Conservation (phyloP, 2,113 vertebrate genomes). For the Diadophis punctatus region DNA sequence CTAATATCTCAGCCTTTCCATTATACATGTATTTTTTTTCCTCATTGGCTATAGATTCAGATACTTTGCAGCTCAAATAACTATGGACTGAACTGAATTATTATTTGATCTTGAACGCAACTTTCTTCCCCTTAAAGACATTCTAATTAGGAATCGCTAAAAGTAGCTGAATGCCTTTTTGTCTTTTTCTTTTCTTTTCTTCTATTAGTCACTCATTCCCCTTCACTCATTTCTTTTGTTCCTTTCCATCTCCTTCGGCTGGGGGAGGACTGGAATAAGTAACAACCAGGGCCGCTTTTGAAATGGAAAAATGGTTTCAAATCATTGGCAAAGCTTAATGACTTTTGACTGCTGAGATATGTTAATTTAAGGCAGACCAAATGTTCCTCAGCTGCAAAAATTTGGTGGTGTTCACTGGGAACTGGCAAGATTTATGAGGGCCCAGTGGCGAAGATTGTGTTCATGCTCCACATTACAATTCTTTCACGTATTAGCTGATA, state of each 20-base stretch:
- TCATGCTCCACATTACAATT: constrained; percentile 74
- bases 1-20: constrained; percentile 8
- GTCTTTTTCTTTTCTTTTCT: constrained; percentile 48
- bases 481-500: constrained; percentile 69
- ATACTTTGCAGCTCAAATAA: constrained; percentile 56
- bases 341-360: constrained; percentile 83
- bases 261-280: constrained; percentile 56
- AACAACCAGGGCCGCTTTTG: constrained; percentile 71
- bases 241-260: constrained; percentile 63
- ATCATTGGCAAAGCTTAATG: constrained; percentile 79
- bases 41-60: constrained; percentile 48
- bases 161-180: constrained; percentile 54
- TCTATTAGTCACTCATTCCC: constrained; percentile 64
- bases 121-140: constrained; percentile 52
- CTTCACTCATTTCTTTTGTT: constrained; percentile 63
- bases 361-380: constrained; percentile 82
- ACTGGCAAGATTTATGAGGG: constrained; percentile 81
- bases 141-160: constrained; percentile 58
- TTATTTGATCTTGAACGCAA: constrained; percentile 58
- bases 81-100: constrained; percentile 58
- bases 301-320: constrained; percentile 82
- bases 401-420: constrained; percentile 80
- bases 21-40: constrained; percentile 38
- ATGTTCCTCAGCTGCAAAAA: constrained; percentile 83
- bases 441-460: constrained; percentile 77